Conservation (phyloP, 2,797 vertebrate genomes). For the Masticophis lateralis region DNA sequence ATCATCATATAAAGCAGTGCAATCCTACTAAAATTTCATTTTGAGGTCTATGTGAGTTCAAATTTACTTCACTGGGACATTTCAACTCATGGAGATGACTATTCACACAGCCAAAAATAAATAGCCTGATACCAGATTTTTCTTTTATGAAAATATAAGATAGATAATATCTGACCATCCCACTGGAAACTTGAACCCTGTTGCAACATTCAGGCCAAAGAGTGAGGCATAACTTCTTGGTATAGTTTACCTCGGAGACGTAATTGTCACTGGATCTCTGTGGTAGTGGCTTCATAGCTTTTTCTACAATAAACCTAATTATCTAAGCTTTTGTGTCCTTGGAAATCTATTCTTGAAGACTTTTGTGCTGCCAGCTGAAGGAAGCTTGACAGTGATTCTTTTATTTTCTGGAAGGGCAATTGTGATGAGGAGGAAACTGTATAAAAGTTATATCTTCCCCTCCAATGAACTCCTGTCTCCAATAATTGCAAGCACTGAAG, state of each 20-base stretch:
- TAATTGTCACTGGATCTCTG: background rate
- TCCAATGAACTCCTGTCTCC: background rate
- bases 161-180: background rate
- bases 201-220: background rate
- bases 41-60: background rate
- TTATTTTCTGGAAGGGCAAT: background rate
- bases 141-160: background rate
- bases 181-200: background rate
- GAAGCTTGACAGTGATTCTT: conserved; percentile 8
- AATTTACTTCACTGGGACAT: background rate
- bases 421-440: background rate
- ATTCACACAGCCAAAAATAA: background rate
- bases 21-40: background rate
- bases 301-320: background rate
- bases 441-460: background rate
- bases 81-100: background rate
- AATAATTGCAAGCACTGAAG: background rate
- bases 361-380: conserved; percentile 17
- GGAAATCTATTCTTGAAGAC: background rate
- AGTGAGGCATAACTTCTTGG: background rate
- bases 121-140: background rate
- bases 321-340: background rate
- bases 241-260: background rate
- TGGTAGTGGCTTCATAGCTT: background rate
- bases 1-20: background rate